Conservation (phyloP, 2,888 invertebrate species). For the Linnaemya vulpina region DNA sequence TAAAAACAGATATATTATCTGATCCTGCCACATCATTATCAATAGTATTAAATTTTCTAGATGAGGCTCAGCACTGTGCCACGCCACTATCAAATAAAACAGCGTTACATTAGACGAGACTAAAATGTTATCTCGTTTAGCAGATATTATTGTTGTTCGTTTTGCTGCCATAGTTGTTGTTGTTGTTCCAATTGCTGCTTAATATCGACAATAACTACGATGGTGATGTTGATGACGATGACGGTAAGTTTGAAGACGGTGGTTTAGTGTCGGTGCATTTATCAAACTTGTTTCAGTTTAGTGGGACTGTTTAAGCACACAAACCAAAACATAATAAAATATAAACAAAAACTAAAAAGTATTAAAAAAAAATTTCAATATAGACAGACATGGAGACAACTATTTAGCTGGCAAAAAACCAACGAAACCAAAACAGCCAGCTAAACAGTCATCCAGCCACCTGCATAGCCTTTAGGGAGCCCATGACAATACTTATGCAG, state of each 20-base stretch:
- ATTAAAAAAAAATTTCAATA: slow-evolving; percentile 39
- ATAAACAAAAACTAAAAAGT: too few relatives aligned
- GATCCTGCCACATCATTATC: too few relatives aligned
- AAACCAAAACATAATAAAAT: slow-evolving; percentile 18
- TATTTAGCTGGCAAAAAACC: slow-evolving; percentile 25
- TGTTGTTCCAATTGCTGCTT: slow-evolving; percentile 49
- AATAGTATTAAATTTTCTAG: too few relatives aligned
- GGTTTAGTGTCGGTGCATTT: slow-evolving; percentile 68
- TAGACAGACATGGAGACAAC: slow-evolving; percentile 56
- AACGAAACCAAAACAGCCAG: slow-evolving; percentile 28
- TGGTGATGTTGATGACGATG: slow-evolving; percentile 53
- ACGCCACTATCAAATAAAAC: slow-evolving; percentile 30
- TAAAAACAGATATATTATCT: too few relatives aligned
- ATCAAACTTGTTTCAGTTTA: slow-evolving; percentile 70
- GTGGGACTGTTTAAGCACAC: slow-evolving; percentile 41
- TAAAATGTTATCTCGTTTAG: slow-evolving; percentile 61
- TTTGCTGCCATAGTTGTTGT: slow-evolving; percentile 39
- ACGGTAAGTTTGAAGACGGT: slow-evolving; percentile 37
- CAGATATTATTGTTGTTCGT: slow-evolving; percentile 42
- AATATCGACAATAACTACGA: slow-evolving; percentile 48
- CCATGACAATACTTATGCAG: slow-evolving; percentile 52
- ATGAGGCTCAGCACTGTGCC: too few relatives aligned
- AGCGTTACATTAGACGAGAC: slow-evolving; percentile 47
- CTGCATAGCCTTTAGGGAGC: slow-evolving; percentile 67
- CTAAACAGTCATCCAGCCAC: slow-evolving; percentile 49